Evolutionary conservation across 2,888 invertebrate genomes (phyloP), one percentile per base, ranked within the genome.

Genomic region (Parnassius orleans): DNA sequence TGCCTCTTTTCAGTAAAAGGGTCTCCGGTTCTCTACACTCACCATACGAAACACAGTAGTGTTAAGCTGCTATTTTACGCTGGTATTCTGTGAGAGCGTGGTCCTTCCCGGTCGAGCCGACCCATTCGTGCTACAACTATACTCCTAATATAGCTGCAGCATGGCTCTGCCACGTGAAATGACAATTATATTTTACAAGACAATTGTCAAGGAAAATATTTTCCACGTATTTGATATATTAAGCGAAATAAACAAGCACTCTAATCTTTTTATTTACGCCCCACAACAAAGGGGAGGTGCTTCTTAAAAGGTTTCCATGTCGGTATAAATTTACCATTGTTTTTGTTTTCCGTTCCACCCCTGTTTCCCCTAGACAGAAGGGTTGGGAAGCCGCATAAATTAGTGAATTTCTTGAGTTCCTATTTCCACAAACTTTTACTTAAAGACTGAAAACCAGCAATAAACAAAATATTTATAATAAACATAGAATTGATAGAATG

Each of bases 291-390:
- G 85, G 88, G 90, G 87, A 83, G 84, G 86, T 80, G 86, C 87
- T 87, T 89, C 89, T 76, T 90, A 76, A 79, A 84, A 83, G 90
- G 90, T 83, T 90, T 90, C 88, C 66, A 67, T 80, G 81, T 76
- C 79, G 82, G 84, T 81, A 77, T 86, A 76, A 72, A 77, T 81
- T 85, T 78, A 74, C 80, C 76, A 71, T 72, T 76, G 75, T 74
- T 72, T 72, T 72, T 69, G 70, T 66, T 69, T 70, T 71, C 75
- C 67, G 69, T 57, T 51, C 56, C 52, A 64, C 71, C 74, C 73
- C 72, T 64, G 50, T 61, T 62, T 66, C 66, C 69, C 69, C 71
- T 64, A 42, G 47, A 53, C 66, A 70, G 78, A 86, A 86, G 86
- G 87, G 87, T 87, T 84, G 77, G 71, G 86, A 90, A 89, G 81